A percentile compares a stretch with the other conserved stretches of the same genome.
phyloP scores from a whole-genome alignment of 2,888 invertebrate genomes.

The Eumacrocentrus americanus region DNA sequence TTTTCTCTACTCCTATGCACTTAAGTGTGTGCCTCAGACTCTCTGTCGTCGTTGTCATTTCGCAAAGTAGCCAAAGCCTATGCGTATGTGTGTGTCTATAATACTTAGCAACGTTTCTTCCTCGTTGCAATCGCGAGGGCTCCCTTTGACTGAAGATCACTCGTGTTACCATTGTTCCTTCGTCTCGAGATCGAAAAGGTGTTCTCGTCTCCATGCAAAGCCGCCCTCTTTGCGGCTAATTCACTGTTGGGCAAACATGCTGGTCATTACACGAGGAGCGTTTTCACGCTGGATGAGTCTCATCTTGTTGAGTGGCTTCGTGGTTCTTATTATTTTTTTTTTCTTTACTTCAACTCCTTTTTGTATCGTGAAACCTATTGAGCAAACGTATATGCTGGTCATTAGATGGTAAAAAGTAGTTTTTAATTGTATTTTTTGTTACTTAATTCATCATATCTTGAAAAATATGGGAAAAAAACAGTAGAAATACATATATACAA shows the following conservation, averaged over 20 bases:
- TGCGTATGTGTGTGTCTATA: neutral
- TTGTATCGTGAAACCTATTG: no score
- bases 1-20: conserved; percentile 34
- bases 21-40: conserved; percentile 26
- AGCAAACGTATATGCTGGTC: no score
- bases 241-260: conserved; percentile 53
- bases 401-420: no score
- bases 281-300: conserved; percentile 7
- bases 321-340: conserved; percentile 2
- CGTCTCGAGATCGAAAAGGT: neutral
- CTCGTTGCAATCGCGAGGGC: conserved; percentile 30
- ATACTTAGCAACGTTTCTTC: neutral
- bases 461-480: no score
- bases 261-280: conserved; percentile 50
- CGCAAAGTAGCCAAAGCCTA: conserved; percentile 11
- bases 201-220: neutral
- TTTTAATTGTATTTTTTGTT: no score
- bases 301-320: conserved; percentile 10
- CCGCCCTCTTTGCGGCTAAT: conserved; percentile 44
- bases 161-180: conserved; percentile 7
- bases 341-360: neutral
- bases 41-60: conserved; percentile 16
- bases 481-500: no score
- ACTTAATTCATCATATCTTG: no score
- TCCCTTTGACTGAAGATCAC: no score